phyloP scores from a whole-genome alignment of 1,140 invertebrate species.

The Ceratosolen solmsi region DNA sequence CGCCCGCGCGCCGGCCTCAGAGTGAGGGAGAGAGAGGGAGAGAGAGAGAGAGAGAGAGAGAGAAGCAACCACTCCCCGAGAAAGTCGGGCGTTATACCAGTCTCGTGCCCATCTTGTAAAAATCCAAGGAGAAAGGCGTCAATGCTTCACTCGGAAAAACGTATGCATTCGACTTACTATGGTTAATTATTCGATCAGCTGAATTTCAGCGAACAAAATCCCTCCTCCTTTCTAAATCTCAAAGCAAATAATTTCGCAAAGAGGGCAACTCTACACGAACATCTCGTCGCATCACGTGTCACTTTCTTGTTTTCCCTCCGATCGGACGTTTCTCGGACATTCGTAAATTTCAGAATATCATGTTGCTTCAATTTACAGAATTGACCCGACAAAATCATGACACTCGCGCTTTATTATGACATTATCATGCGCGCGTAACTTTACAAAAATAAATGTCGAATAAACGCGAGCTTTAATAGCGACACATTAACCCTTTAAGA shows the following conservation, averaged over 20 bases:
- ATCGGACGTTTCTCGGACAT: too few species aligned
- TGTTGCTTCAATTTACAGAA: too few species aligned
- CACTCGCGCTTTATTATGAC: not conserved
- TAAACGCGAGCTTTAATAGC: slow-evolving; percentile 24
- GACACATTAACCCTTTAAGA: slow-evolving; percentile 4
- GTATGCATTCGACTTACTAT: not conserved
- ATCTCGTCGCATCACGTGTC: too few species aligned
- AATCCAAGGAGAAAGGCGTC: slow-evolving; percentile 15
- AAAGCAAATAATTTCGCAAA: too few species aligned
- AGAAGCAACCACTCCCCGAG: not conserved
- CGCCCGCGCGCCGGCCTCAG: too few species aligned
- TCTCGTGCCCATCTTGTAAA: not conserved
- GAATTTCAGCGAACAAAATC: too few species aligned
- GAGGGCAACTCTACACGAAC: too few species aligned
- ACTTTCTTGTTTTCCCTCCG: too few species aligned
- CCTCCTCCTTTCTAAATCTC: too few species aligned
- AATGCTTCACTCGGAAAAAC: not conserved
- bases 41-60: not conserved
- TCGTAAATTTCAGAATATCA: too few species aligned
- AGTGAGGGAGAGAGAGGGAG: too few species aligned
- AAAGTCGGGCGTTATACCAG: not conserved
- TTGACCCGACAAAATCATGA: not conserved
- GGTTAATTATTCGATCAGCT: slow-evolving; percentile 3
- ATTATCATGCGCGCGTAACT: not conserved
- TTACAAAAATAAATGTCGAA: slow-evolving; percentile 19